Percentiles rank a stretch among this genome's conserved stretches.
These are phyloP conservation scores for Furcula furcula DNA, from an alignment of 2,888 invertebrate genomes.

Conservation along the genomic window DNA sequence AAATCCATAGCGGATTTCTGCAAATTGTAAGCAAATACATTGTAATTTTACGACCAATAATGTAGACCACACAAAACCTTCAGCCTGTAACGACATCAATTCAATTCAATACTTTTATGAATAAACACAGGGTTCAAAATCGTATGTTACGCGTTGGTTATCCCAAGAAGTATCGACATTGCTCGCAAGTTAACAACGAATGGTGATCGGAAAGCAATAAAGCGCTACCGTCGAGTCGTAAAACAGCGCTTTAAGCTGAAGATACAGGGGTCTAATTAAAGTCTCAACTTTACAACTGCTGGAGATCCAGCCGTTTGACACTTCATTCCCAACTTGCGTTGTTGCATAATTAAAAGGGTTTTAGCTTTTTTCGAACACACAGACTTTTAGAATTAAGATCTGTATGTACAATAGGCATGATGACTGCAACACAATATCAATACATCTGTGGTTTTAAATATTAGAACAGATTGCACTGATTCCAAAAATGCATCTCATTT, in stretches of 20 bases:
- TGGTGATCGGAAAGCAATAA: conserved; percentile 37
- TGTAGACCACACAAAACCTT: neutral
- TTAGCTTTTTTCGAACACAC: conserved; percentile 6
- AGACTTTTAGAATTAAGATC: neutral
- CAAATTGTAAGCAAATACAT: neutral
- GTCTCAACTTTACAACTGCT: conserved; percentile 24
- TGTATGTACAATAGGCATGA: no score
- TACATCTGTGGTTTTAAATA: no score
- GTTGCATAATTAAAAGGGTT: conserved; percentile 26
- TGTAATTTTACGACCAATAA: neutral
- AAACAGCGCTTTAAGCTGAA: conserved; percentile 21
- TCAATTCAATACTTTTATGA: conserved; percentile 1
- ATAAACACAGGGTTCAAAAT: conserved; percentile 4
- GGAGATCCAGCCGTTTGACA: conserved; percentile 32
- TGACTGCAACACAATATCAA: no score
- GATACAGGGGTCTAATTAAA: conserved; percentile 34
- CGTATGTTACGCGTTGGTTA: conserved; percentile 1
- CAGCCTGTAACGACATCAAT: neutral
- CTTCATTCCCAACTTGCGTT: conserved; percentile 29
- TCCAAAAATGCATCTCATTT: no score
- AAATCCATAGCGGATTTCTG: neutral
- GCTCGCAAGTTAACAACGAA: conserved; percentile 18
- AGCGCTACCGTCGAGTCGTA: conserved; percentile 26
- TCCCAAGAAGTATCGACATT: conserved; percentile 10
- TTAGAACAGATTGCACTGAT: no score